These are phyloP conservation scores for Heliconius cydno DNA, from an alignment of 2,888 invertebrate species.

Conservation along the genomic window DNA sequence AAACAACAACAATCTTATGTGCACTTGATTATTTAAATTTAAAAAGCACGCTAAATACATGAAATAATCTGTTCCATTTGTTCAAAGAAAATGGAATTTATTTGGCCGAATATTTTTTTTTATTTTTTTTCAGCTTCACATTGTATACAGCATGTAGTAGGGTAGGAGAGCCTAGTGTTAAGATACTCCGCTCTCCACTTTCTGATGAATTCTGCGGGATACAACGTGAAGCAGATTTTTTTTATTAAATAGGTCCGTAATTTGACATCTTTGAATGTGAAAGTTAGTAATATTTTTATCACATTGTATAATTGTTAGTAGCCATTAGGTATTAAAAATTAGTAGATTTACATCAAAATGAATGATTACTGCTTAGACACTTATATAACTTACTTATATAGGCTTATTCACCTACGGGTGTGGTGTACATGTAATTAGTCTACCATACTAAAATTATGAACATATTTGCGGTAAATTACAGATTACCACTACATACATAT, in stretches of 20 bases:
- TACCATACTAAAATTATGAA: not conserved
- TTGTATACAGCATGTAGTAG: no score
- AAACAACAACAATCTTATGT: no score
- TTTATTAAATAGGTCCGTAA: no score
- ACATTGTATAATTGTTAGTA: no score
- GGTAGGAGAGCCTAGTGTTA: no score
- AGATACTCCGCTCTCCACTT: no score
- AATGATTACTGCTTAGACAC: not conserved
- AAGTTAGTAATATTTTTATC: not conserved
- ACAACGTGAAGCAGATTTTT: no score
- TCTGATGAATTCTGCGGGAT: no score
- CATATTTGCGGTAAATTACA: slow-evolving; percentile 8
- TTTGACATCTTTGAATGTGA: not conserved
- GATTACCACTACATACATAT: not conserved
- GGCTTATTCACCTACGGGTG: not conserved
- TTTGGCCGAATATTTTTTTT: not conserved
- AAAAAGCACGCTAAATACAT: not conserved
- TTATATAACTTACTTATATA: not conserved
- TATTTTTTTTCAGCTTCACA: no score
- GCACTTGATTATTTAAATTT: no score
- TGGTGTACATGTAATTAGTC: not conserved
- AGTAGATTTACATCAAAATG: not conserved
- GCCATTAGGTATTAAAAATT: no score
- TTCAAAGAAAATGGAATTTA: not conserved
- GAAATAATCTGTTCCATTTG: not conserved